phyloP scores from a whole-genome alignment of 2,888 invertebrate genomes.

The Tolmerus cingulatus region DNA sequence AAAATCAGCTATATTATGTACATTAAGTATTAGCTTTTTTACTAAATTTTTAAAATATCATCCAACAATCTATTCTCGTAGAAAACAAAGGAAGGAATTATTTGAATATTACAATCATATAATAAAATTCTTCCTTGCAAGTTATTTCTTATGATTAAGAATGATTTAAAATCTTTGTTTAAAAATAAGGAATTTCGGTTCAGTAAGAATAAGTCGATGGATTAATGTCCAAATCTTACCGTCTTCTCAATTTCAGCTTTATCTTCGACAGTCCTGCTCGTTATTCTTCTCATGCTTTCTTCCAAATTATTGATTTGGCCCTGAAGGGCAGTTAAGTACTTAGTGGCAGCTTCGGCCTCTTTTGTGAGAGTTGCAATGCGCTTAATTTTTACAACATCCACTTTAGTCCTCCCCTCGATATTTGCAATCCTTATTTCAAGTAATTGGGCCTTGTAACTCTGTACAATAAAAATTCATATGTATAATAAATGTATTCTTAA shows the following conservation, averaged over 20 bases:
- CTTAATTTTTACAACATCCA: constrained; percentile 60
- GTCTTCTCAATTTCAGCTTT: constrained; percentile 61
- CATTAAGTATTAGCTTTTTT: too few relatives aligned
- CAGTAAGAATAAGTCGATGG: too few relatives aligned
- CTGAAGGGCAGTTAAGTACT: constrained; percentile 63
- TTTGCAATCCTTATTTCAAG: constrained; percentile 61
- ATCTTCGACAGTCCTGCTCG: constrained; percentile 62
- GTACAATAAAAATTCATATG: not conserved
- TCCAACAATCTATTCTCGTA: too few relatives aligned
- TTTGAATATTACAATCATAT: too few relatives aligned
- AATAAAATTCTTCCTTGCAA: too few relatives aligned
- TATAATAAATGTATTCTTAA: not conserved
- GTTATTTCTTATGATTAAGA: too few relatives aligned
- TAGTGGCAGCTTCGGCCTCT: constrained; percentile 60
- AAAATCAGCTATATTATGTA: too few relatives aligned
- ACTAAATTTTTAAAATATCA: too few relatives aligned
- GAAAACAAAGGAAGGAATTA: too few relatives aligned
- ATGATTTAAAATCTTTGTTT: too few relatives aligned
- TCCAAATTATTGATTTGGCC: constrained; percentile 67
- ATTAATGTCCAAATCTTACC: constrained; percentile 49
- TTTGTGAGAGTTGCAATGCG: constrained; percentile 64
- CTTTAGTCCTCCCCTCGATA: constrained; percentile 60
- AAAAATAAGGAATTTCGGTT: too few relatives aligned
- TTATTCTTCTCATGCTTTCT: constrained; percentile 68
- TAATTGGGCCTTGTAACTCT: constrained; percentile 63